phyloP scores from a whole-genome alignment of 2,113 vertebrate species.

The Octodon degus region DNA sequence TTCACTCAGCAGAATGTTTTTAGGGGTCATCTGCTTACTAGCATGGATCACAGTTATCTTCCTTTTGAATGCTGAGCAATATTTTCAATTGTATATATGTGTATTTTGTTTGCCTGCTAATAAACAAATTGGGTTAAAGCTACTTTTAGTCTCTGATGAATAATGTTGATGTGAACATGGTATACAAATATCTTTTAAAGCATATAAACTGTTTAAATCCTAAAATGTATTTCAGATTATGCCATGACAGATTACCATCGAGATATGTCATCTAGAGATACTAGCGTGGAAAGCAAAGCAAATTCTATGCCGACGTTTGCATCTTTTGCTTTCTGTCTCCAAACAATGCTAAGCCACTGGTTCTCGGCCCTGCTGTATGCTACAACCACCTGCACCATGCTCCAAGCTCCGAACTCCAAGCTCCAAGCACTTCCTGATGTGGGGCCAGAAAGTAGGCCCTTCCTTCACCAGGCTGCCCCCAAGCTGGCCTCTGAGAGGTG shows the following conservation, averaged over 20 bases:
- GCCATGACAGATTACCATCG: not conserved
- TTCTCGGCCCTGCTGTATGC: not conserved
- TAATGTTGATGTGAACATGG: not conserved
- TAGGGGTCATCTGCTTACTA: not conserved
- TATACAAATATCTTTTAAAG: not conserved
- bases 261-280: not conserved
- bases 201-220: slow-evolving; percentile 16
- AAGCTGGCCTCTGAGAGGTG: not conserved
- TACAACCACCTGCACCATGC: not conserved
- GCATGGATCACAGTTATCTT: not conserved
- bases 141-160: not conserved
- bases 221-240: slow-evolving; percentile 16
- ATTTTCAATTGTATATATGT: not conserved
- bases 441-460: not conserved
- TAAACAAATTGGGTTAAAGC: not conserved
- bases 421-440: not conserved
- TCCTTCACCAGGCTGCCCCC: not conserved
- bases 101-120: not conserved
- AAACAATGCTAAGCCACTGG: not conserved
- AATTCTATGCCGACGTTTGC: not conserved
- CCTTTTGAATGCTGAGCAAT: not conserved
- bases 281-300: not conserved
- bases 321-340: not conserved
- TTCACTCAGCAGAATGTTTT: not conserved
- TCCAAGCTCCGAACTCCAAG: not conserved